A percentile compares a stretch with the other conserved stretches of the same genome.
phyloP scores from a whole-genome alignment of 2,113 vertebrate genomes.

The Labeo rohita region DNA sequence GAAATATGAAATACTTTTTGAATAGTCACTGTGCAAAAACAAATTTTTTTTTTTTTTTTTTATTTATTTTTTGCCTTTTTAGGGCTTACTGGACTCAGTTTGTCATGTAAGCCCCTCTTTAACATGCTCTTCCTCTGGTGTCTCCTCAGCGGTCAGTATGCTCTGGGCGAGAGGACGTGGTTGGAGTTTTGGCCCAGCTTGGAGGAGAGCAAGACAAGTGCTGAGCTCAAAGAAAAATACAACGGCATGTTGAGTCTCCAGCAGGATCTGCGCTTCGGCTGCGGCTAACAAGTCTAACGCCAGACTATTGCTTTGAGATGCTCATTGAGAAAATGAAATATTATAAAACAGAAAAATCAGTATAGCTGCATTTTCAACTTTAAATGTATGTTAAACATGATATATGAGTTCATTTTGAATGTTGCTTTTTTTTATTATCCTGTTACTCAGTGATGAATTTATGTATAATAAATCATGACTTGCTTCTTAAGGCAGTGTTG shows the following conservation, averaged over 20 bases:
- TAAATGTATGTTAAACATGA: background rate
- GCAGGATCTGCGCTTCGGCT: slow-evolving; percentile 14
- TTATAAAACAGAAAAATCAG: background rate
- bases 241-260: slow-evolving; percentile 20
- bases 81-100: no score
- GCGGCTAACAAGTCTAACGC: background rate
- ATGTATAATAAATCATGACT: background rate
- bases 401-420: background rate
- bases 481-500: background rate
- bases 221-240: slow-evolving; percentile 4
- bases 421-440: background rate
- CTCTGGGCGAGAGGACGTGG: slow-evolving; percentile 2
- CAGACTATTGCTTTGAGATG: background rate
- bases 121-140: background rate
- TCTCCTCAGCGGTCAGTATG: background rate
- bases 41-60: no score
- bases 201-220: background rate
- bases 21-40: background rate
- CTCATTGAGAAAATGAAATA: background rate
- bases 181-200: background rate
- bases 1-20: background rate
- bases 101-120: background rate
- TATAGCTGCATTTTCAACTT: background rate
- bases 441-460: background rate
- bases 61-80: no score